Base-by-base conservation (phyloP, 2,888 invertebrate genomes). In the Eupithecia abbreviata region DNA sequence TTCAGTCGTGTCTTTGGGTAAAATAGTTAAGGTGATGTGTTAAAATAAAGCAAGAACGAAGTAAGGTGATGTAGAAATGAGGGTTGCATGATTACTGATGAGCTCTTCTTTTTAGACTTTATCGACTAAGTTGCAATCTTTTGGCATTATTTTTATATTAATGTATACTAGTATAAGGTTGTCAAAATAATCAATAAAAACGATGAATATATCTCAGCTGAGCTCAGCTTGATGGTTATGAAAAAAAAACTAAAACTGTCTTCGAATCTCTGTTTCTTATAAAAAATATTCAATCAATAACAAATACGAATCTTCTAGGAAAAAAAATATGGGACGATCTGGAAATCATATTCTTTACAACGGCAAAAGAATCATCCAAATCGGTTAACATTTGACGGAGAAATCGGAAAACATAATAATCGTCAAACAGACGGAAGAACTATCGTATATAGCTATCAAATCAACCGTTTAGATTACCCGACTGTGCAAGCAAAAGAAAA, bases 401-500 rank as follows among this genome's bases (percentile, higher is more conserved):
- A 51, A 15, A 6, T 51, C 2, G 49, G 49, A 9, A 9, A 49
- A 12, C 49, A 12, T 49, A 49, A 12, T 62, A 62, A 62, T 30
- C 30, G 18, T 62, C 30, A 62, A 4, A 62, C 62, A 62, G 62
- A 30, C 55, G 1, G 62, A 30, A 62, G 10, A 30, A 62, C 30
- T 62, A 30, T 62, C 4, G 18, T 4, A 10, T 15, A 49, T 62
- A 62, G 10, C 30, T 18, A 10, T 62, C 10, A 62, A 62, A 62
- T 62, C 18, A 12, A 12, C 62, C 18, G 62, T 30, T 62, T 30
- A 30, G 62, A 62, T 62, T 62, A 62, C 62, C 62, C 62, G 62
- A 30, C 62, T 62, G 62, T 62, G 10, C 30, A 66, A 42, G 5
- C 15, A 68, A 68, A 43, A 91, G 87, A 92, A 92, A 94, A 92